Percentiles rank a stretch among this genome's conserved stretches.
Evolutionary conservation across 64 coral and sea anemone species (phyloP).

Genomic region (Montipora capricornis): DNA sequence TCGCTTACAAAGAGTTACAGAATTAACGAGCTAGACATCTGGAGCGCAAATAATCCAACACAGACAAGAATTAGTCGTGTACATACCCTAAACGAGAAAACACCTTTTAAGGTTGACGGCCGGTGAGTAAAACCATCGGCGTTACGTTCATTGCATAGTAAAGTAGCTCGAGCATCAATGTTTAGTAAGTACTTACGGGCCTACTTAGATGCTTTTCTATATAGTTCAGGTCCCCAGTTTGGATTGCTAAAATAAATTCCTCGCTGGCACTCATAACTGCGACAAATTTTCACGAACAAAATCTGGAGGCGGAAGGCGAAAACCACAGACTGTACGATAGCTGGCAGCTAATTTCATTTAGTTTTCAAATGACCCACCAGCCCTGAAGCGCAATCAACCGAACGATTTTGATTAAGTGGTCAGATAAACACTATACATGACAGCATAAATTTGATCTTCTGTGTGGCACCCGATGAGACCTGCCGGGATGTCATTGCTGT

Average conservation of each 20-base stretch:
- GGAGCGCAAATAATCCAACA: not conserved
- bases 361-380: not conserved
- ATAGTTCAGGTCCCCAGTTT: constrained; percentile 17
- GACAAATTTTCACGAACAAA: not conserved
- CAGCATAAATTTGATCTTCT: not conserved
- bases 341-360: not conserved
- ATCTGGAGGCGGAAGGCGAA: not conserved
- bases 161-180: not conserved
- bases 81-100: not conserved
- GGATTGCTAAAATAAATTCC: constrained; percentile 21
- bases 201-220: constrained; percentile 39
- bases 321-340: not conserved
- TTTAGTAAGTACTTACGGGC: not conserved
- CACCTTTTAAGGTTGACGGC: not conserved
- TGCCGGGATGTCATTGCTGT: not conserved
- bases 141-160: not conserved
- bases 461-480: not conserved
- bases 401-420: constrained; percentile 25
- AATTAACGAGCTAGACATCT: not conserved
- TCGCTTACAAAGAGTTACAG: not conserved
- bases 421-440: not conserved
- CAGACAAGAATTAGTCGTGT: not conserved
- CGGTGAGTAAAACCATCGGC: not conserved
- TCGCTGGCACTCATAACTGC: constrained; percentile 28
- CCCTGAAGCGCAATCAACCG: not conserved